Evolutionary conservation across 23 tunicate genomes (phyloP).

Genomic region (Halocynthia aurantium): DNA sequence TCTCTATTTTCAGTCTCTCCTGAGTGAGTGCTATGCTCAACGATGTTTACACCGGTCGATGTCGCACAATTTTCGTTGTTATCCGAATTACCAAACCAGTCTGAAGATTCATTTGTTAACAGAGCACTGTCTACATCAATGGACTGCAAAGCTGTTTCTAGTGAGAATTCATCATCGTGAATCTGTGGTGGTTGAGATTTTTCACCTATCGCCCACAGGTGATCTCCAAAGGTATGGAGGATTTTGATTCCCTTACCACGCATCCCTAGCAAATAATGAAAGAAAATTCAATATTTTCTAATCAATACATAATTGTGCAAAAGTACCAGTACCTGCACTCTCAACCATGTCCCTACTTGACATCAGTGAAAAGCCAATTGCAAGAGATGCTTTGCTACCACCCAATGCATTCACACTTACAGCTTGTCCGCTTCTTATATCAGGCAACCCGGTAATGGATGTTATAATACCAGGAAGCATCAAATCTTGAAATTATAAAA

Average conservation of each 20-base stretch:
- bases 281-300: background rate
- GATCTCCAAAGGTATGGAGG: constrained; percentile 84
- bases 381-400: constrained; percentile 26
- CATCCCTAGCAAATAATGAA: constrained; percentile 10
- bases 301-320: background rate
- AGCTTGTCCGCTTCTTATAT: constrained; percentile 30
- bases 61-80: background rate
- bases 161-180: background rate
- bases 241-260: constrained; percentile 79
- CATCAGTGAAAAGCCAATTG: constrained; percentile 75
- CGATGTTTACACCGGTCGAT: background rate
- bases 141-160: too few species aligned
- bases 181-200: constrained; percentile 59
- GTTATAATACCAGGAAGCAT: constrained; percentile 79
- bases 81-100: background rate
- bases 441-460: constrained; percentile 17
- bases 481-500: constrained; percentile 41
- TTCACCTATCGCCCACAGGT: constrained; percentile 73
- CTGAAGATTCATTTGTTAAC: too few species aligned
- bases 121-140: too few species aligned
- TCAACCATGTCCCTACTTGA: constrained; percentile 43
- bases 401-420: constrained; percentile 45
- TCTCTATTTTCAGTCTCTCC: too few species aligned
- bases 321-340: constrained; percentile 29
- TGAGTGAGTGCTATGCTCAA: too few species aligned